Percentiles rank a stretch among this genome's conserved stretches.
Conservation (phyloP, 2,888 invertebrate genomes). For the Endomychus coccineus region DNA sequence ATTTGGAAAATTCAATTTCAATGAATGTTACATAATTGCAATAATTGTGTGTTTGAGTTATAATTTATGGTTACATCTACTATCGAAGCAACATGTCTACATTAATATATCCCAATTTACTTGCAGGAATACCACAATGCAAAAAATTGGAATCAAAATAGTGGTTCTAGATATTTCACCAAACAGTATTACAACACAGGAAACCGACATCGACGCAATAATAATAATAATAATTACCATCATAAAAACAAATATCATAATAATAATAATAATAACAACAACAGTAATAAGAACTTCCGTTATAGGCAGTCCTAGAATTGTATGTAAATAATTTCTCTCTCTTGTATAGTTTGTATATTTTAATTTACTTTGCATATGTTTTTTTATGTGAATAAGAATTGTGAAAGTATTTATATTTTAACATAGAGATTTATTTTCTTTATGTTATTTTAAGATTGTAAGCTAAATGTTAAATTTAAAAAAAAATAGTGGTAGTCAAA, state of each 20-base stretch:
- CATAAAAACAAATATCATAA: constrained; percentile 35
- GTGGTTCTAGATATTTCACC: constrained; percentile 28
- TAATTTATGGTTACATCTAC: too few species aligned
- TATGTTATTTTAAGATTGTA: constrained; percentile 9
- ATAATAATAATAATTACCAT: constrained; percentile 38
- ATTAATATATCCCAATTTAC: too few species aligned
- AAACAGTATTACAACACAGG: constrained; percentile 35
- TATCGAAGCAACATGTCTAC: too few species aligned
- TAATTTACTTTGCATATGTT: neutral
- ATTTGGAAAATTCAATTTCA: too few species aligned
- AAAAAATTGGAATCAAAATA: constrained; percentile 43
- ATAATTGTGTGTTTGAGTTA: too few species aligned
- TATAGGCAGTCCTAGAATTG: constrained; percentile 36
- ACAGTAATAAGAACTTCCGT: constrained; percentile 38
- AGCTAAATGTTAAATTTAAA: constrained; percentile 12
- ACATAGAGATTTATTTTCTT: constrained; percentile 1
- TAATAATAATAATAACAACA: constrained; percentile 38
- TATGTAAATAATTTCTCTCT: constrained; percentile 15
- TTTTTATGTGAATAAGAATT: constrained; percentile 6
- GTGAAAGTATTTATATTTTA: constrained; percentile 12
- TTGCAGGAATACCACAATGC: constrained; percentile 45
- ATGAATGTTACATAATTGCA: too few species aligned
- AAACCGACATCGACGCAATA: constrained; percentile 36
- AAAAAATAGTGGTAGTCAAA: constrained; percentile 13
- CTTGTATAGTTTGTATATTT: constrained; percentile 20